Conservation (phyloP, 1,140 invertebrate genomes). For the Tetramorium parvispinum region DNA sequence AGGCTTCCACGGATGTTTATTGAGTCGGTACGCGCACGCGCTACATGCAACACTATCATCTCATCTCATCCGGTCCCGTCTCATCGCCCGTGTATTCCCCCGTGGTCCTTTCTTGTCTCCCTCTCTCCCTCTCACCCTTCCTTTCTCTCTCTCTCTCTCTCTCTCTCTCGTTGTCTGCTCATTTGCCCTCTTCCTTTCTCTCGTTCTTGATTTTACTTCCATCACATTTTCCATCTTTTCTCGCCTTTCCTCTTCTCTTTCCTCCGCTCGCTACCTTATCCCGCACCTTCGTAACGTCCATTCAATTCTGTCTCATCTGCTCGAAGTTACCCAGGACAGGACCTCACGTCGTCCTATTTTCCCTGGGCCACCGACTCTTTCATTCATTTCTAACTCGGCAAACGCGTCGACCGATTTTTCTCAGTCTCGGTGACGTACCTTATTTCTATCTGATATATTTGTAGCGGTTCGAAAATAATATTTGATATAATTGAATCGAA, state of each 20-base stretch:
- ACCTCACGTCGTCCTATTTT: constrained; percentile 41
- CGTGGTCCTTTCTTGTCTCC: constrained; percentile 31
- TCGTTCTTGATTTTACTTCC: constrained; percentile 16
- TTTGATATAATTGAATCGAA: not conserved
- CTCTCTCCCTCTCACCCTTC: constrained; percentile 1
- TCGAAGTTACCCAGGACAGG: constrained; percentile 46
- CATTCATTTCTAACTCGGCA: constrained; percentile 63
- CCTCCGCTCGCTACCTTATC: constrained; percentile 52
- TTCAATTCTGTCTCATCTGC: constrained; percentile 73
- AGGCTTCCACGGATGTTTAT: constrained; percentile 83
- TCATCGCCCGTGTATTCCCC: constrained; percentile 72
- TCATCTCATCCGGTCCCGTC: constrained; percentile 78
- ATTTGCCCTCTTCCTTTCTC: constrained; percentile 3
- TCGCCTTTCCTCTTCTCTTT: not conserved
- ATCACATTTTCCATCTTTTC: constrained; percentile 35
- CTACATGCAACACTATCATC: constrained; percentile 76
- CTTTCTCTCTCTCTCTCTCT: not conserved
- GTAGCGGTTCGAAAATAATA: constrained; percentile 24
- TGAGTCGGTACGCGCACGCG: constrained; percentile 82
- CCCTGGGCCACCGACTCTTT: constrained; percentile 24
- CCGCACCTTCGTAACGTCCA: constrained; percentile 63
- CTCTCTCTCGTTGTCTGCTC: constrained; percentile 32
- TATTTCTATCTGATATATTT: constrained; percentile 17
- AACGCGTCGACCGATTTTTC: constrained; percentile 15
- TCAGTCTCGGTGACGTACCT: not conserved